phyloP scores from a whole-genome alignment of 2,888 invertebrate genomes.

The Nebria brevicollis region DNA sequence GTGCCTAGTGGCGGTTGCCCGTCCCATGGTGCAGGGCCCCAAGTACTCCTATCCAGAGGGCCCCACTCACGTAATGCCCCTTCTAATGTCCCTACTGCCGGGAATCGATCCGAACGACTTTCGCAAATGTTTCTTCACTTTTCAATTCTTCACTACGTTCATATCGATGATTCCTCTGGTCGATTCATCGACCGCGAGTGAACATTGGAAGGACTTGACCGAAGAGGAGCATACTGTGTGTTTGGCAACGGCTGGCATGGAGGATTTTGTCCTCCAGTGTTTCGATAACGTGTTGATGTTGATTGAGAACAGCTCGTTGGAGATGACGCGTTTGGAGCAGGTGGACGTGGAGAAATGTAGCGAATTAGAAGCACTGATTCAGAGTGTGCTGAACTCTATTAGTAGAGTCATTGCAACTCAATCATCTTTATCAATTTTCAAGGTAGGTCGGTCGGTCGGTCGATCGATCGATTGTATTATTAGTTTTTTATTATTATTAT shows the following conservation, averaged over 20 bases:
- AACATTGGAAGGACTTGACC: slow-evolving; percentile 74
- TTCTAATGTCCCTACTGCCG: slow-evolving; percentile 82
- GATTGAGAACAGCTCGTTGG: slow-evolving; percentile 76
- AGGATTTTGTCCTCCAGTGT: slow-evolving; percentile 88
- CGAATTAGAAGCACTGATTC: slow-evolving; percentile 76
- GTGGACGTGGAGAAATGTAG: slow-evolving; percentile 71
- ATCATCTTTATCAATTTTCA: slow-evolving; percentile 73
- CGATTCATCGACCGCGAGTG: slow-evolving; percentile 83
- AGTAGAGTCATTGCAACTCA: slow-evolving; percentile 77
- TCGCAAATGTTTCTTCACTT: slow-evolving; percentile 77
- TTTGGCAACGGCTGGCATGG: slow-evolving; percentile 85
- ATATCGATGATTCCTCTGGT: slow-evolving; percentile 83
- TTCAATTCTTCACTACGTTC: slow-evolving; percentile 82
- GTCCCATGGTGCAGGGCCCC: slow-evolving; percentile 63
- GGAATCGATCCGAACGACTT: slow-evolving; percentile 92
- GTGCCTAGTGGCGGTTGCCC: slow-evolving; percentile 75
- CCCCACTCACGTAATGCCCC: slow-evolving; percentile 81
- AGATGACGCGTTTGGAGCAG: slow-evolving; percentile 74
- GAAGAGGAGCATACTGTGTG: slow-evolving; percentile 81
- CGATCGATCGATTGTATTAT: no score
- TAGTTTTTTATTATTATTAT: no score
- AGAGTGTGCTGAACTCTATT: slow-evolving; percentile 75
- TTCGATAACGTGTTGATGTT: slow-evolving; percentile 79
- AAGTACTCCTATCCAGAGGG: slow-evolving; percentile 76
- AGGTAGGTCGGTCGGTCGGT: slow-evolving; percentile 54